These are phyloP conservation scores for Acanthurus tractus DNA, from an alignment of 2,797 vertebrate genomes.

Conservation along the genomic window DNA sequence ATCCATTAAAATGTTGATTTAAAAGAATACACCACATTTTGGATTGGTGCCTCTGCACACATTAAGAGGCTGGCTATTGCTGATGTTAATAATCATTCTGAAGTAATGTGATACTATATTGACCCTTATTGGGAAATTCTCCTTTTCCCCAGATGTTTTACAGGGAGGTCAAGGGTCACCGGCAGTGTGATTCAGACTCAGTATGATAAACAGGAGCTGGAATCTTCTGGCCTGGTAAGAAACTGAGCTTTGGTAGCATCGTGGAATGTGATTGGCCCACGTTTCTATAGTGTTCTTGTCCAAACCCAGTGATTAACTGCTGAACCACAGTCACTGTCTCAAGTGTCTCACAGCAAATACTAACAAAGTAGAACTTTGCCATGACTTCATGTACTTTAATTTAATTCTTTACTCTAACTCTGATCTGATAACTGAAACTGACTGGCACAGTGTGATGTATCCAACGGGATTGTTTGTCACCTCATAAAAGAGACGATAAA, in stretches of 20 bases:
- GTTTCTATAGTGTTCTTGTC: not conserved
- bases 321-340: not conserved
- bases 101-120: conserved; percentile 38
- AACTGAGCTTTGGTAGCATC: not conserved
- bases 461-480: not conserved
- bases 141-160: conserved; percentile 9
- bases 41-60: conserved; percentile 49
- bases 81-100: conserved; percentile 41
- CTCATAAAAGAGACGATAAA: not conserved
- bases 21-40: conserved; percentile 65
- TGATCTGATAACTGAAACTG: not conserved
- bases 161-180: conserved; percentile 23
- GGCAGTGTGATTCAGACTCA: conserved; percentile 5
- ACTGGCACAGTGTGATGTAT: not conserved
- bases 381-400: too few relatives aligned
- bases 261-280: not conserved
- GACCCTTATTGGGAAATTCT: conserved; percentile 33
- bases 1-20: conserved; percentile 79
- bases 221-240: not conserved
- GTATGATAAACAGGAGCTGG: conserved; percentile 8
- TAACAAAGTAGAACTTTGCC: too few relatives aligned
- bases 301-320: not conserved
- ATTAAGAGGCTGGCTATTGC: conserved; percentile 26
- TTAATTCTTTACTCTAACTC: not conserved
- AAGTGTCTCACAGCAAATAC: conserved; percentile 2